phyloP scores from a whole-genome alignment of 2,888 invertebrate species.

The Drosophila niveifrons region DNA sequence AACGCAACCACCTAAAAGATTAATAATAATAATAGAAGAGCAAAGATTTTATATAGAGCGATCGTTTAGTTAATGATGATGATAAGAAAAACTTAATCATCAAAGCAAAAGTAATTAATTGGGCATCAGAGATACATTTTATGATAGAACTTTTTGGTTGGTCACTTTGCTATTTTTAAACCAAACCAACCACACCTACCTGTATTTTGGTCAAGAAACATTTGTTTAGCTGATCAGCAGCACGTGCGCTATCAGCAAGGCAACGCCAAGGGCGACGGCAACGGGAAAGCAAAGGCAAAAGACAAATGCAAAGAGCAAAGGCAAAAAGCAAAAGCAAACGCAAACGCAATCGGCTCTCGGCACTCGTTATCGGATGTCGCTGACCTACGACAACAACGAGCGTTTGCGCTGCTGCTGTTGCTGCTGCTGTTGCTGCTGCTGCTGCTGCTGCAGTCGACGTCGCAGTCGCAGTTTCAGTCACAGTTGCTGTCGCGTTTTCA shows the following conservation, averaged over 20 bases:
- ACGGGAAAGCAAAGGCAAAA: background rate
- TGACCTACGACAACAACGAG: slow-evolving; percentile 68
- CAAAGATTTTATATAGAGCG: too few relatives aligned
- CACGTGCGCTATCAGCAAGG: slow-evolving; percentile 39
- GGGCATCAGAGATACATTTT: too few relatives aligned
- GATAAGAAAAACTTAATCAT: background rate
- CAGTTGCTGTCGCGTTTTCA: slow-evolving; percentile 40
- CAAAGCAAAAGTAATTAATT: too few relatives aligned
- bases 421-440: background rate
- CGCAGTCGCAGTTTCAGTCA: slow-evolving; percentile 6
- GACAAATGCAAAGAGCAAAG: background rate
- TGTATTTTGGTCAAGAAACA: background rate
- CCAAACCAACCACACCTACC: background rate
- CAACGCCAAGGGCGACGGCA: background rate
- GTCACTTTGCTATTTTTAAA: background rate
- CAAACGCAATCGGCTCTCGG: slow-evolving; percentile 3
- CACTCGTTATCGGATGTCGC: slow-evolving; percentile 49
- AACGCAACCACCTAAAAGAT: background rate
- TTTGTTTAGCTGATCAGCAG: slow-evolving; percentile 24
- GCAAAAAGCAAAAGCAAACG: background rate
- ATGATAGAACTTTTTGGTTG: background rate
- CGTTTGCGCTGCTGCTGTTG: slow-evolving; percentile 18
- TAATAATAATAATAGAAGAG: too few relatives aligned
- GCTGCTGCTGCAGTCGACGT: slow-evolving; percentile 4
- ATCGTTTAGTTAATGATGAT: background rate